Base-by-base conservation (phyloP, 2,888 invertebrate species). In the Drosophila neotestacea region DNA sequence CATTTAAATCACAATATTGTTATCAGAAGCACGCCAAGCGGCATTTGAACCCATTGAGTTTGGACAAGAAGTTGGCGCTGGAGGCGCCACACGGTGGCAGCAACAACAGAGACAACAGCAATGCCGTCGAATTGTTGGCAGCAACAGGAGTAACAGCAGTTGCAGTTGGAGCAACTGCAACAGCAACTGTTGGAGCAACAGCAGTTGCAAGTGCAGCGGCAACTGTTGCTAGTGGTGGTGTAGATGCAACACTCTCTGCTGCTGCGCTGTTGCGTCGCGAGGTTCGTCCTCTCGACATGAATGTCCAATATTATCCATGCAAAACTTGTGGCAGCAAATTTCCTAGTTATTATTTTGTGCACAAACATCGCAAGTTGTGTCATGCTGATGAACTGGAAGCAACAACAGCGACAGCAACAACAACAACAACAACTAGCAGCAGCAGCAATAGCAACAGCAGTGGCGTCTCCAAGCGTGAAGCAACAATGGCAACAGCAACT, bases 301-400 rank as follows among this genome's bases (percentile, higher is more conserved):
- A 97, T 88, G 95, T 97, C 0, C 97, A 97, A 92, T 98, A 97
- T 93, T 98, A 97, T 93, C 97, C 98, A 0, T 98, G 98, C 93
- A 98, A 97, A 93, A 97, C 96, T 0, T 98, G 98, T 92, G 97
- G 98, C 22, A 96, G 95, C 84, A 97, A 97, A 92, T 98, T 98
- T 91, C 98, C 98, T 1, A 97, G 97, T 78, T 98, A 98, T 91
- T 98, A 98, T 93, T 98, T 98, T 93, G 97, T 97, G 28, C 97
- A 98, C 91, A 98, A 98, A 90, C 98, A 98, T 91, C 94, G 97
- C 58, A 97, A 97, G 93, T 93, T 96, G 86, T 97, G 97, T 89
- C 97, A 98, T 90, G 95, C 95, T 22, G 92, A 92, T 58, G 93
- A 93, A 60, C 46, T 88, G 22, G 92, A 92, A 32, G 16, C n/a